Evolutionary conservation across 2,888 invertebrate genomes (phyloP).

Genomic region (Lithophane ornitopus): DNA sequence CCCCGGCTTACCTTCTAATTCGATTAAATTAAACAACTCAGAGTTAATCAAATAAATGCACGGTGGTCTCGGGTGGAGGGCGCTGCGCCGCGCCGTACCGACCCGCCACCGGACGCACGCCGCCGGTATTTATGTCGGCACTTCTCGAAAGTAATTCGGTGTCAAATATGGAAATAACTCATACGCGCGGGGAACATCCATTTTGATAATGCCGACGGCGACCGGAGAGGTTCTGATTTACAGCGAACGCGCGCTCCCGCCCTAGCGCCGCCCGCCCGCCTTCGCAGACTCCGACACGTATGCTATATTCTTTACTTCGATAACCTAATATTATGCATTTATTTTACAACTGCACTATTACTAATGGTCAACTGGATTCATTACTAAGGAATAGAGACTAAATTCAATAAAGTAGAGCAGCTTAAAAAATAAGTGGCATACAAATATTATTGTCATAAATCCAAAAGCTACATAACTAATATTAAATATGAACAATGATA

Average conservation of each 20-base stretch:
- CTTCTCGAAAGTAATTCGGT: slow-evolving; percentile 91
- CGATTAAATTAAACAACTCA: slow-evolving; percentile 91
- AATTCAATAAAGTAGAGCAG: neutral
- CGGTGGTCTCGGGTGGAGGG: slow-evolving; percentile 79
- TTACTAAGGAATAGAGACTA: neutral
- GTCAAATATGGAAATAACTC: slow-evolving; percentile 91
- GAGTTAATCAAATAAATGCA: slow-evolving; percentile 91
- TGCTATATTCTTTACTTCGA: slow-evolving; percentile 32
- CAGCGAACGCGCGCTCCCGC: slow-evolving; percentile 73
- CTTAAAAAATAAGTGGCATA: neutral
- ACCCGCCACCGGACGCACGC: slow-evolving; percentile 71
- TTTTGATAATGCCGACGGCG: slow-evolving; percentile 90
- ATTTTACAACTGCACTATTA: slow-evolving; percentile 3
- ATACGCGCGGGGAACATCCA: slow-evolving; percentile 89
- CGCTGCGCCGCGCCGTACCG: slow-evolving; percentile 62
- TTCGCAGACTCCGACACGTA: slow-evolving; percentile 41
- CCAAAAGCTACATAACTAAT: neutral
- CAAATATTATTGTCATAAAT: neutral
- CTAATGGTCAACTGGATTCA: neutral
- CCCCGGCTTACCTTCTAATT: slow-evolving; percentile 88
- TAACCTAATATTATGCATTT: slow-evolving; percentile 22
- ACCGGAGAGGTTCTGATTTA: slow-evolving; percentile 88
- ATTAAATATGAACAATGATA: neutral
- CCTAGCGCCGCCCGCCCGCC: slow-evolving; percentile 64
- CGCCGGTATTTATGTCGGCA: slow-evolving; percentile 89